phyloP scores from a whole-genome alignment of 2,888 invertebrate species.

The Congeria kusceri region DNA sequence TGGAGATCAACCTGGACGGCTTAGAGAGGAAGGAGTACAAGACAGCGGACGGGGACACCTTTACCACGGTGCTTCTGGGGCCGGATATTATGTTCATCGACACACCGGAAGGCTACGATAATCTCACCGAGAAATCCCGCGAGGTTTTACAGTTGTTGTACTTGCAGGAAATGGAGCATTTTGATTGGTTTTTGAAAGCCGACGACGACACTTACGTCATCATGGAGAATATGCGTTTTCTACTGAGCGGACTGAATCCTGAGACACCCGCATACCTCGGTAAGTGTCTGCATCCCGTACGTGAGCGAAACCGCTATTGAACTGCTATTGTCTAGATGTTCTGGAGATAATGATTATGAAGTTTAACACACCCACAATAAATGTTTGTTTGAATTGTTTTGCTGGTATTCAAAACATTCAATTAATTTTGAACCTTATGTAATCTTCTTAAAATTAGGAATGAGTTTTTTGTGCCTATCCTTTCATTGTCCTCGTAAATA shows the following conservation, averaged over 20 bases:
- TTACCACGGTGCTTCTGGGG: conserved; percentile 51
- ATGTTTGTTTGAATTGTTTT: no score
- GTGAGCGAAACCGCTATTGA: no score
- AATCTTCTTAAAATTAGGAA: no score
- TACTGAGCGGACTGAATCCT: conserved; percentile 38
- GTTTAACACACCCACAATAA: no score
- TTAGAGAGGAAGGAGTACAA: conserved; percentile 38
- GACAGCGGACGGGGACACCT: conserved; percentile 44
- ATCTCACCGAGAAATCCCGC: conserved; percentile 55
- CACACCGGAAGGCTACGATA: conserved; percentile 60
- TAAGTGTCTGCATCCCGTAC: no score
- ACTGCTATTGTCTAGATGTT: no score
- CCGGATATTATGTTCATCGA: conserved; percentile 54
- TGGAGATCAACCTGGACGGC: conserved; percentile 36
- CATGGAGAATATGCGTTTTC: conserved; percentile 58
- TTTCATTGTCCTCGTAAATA: no score
- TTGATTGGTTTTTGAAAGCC: conserved; percentile 65
- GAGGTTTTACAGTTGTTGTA: conserved; percentile 55
- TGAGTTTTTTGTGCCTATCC: no score
- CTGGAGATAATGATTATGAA: no score
- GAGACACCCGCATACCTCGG: conserved; percentile 44
- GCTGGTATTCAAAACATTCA: no score
- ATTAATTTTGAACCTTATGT: no score
- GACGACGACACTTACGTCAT: conserved; percentile 63
- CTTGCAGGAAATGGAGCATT: conserved; percentile 48